Evolutionary conservation across 1,140 invertebrate genomes (phyloP).

Genomic region (Brachionus manjavacas): DNA sequence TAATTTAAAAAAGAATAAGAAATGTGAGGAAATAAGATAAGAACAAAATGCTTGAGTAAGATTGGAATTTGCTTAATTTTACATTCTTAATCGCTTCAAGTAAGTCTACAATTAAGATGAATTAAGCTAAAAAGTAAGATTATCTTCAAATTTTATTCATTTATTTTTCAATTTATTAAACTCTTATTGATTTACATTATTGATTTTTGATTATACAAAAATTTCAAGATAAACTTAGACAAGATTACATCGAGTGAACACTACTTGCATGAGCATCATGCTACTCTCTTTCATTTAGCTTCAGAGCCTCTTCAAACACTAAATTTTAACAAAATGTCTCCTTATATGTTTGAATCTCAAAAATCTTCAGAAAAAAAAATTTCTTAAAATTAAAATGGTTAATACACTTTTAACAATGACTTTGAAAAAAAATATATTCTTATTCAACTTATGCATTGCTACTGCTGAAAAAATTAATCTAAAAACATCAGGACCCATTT

Average conservation of each 20-base stretch:
- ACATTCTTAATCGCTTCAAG: background rate
- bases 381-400: background rate
- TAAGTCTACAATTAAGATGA: background rate
- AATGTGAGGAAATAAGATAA: background rate
- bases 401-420: too few species aligned
- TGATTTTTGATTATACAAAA: background rate
- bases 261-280: background rate
- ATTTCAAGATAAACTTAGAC: background rate
- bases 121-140: background rate
- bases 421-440: too few species aligned
- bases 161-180: background rate
- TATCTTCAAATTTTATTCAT: constrained; percentile 6
- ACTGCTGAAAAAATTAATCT: background rate
- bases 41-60: constrained; percentile 2
- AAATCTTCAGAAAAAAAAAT: too few species aligned
- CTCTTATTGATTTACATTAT: constrained; percentile 5
- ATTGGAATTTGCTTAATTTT: constrained; percentile 5
- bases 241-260: background rate
- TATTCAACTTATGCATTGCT: too few species aligned
- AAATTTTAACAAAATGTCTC: too few species aligned
- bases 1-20: background rate
- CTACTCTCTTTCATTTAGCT: too few species aligned
- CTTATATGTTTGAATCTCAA: too few species aligned
- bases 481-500: constrained; percentile 1
- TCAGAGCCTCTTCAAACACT: too few species aligned